Conservation (phyloP, 30 jellyfish, hydroid and myxozoan genomes). For the Aurelia aurita region DNA sequence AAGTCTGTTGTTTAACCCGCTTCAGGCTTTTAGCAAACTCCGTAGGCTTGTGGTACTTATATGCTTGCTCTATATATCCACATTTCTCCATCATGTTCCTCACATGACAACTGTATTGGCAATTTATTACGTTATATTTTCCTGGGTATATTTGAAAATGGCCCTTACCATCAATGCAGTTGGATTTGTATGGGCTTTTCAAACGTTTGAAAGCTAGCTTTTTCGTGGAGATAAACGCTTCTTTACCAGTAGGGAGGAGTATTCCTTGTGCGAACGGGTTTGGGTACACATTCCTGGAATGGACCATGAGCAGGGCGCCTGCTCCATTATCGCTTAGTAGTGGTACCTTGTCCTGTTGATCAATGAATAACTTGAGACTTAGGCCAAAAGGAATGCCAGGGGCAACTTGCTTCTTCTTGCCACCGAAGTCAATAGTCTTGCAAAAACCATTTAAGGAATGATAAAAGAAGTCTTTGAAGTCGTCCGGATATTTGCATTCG, state of each 20-base stretch:
- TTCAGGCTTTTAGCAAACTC: slow-evolving; percentile 1
- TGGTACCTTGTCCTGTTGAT: slow-evolving; percentile 2
- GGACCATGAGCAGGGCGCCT: neutral
- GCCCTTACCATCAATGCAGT: slow-evolving; percentile 5
- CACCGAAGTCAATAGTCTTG: neutral
- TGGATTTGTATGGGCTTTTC: neutral
- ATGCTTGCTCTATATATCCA: slow-evolving; percentile 5
- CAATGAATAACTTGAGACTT: neutral
- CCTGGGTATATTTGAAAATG: slow-evolving; percentile 14
- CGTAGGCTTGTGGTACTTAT: neutral
- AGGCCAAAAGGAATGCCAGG: slow-evolving; percentile 13
- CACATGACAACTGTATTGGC: slow-evolving; percentile 5
- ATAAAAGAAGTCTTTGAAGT: neutral
- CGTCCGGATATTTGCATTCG: slow-evolving; percentile 1
- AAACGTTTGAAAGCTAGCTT: neutral
- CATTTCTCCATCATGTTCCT: neutral
- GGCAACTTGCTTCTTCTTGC: neutral
- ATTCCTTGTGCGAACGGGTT: slow-evolving; percentile 5
- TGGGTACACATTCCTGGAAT: slow-evolving; percentile 3
- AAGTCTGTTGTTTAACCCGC: neutral
- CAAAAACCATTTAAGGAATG: slow-evolving; percentile 3
- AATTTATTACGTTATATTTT: neutral
- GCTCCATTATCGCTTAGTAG: neutral
- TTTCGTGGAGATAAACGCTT: neutral
- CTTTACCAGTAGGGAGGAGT: neutral